These are phyloP conservation scores for Pogoniulus pusillus DNA, from an alignment of 2,797 vertebrate genomes.

Conservation along the genomic window DNA sequence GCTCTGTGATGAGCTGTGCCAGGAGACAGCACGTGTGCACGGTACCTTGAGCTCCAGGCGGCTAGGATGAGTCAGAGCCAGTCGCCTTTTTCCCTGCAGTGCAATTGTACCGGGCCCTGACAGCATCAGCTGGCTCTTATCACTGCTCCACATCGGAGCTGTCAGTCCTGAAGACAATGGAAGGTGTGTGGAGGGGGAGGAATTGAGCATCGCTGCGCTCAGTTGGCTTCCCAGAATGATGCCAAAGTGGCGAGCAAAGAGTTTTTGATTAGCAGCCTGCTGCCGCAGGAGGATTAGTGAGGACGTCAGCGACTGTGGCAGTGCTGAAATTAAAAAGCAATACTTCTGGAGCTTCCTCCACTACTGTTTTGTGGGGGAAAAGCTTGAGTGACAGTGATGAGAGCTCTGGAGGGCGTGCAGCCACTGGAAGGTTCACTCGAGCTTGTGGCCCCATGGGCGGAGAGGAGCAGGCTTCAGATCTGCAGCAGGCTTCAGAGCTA, in stretches of 20 bases:
- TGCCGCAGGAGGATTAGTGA: slow-evolving; percentile 40
- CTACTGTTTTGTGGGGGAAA: not conserved
- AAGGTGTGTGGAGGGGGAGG: slow-evolving; percentile 65
- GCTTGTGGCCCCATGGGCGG: not conserved
- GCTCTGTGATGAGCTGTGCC: not conserved
- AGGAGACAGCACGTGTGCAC: not conserved
- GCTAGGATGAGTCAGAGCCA: slow-evolving; percentile 55
- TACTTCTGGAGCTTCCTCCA: not conserved
- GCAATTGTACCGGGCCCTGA: slow-evolving; percentile 56
- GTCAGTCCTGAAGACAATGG: slow-evolving; percentile 62
- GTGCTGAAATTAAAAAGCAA: slow-evolving; percentile 1
- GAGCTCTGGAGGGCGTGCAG: not conserved
- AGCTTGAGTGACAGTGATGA: not conserved
- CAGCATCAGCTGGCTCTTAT: slow-evolving; percentile 67
- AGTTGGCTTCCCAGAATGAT: slow-evolving; percentile 33
- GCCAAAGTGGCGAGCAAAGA: slow-evolving; percentile 35
- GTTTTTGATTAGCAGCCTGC: slow-evolving; percentile 56
- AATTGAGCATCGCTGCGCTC: slow-evolving; percentile 45
- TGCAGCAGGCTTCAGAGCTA: not conserved
- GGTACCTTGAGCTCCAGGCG: slow-evolving; percentile 16
- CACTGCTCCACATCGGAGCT: slow-evolving; percentile 57
- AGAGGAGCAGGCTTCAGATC: not conserved
- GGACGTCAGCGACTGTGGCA: slow-evolving; percentile 42
- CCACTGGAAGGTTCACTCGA: not conserved
- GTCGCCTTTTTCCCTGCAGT: slow-evolving; percentile 61